A percentile compares a stretch with the other conserved stretches of the same genome.
Evolutionary conservation across 2,888 invertebrate species (phyloP).

Genomic region (Yponomeuta malinellus): DNA sequence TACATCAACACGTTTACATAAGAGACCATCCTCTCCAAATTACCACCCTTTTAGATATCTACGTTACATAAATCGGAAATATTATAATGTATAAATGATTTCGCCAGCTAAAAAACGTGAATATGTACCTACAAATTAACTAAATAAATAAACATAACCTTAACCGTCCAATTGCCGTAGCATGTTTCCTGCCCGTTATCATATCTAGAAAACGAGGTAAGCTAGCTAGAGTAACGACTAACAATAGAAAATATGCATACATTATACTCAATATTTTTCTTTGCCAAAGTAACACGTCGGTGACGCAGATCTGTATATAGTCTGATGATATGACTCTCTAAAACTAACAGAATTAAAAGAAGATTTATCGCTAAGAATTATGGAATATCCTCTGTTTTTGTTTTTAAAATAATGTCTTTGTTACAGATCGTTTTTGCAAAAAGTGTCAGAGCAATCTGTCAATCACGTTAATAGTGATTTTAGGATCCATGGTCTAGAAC

Average conservation of each 20-base stretch:
- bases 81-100: too few species aligned
- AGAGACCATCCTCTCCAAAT: too few species aligned
- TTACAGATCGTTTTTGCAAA: too few species aligned
- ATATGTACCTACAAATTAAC: not conserved
- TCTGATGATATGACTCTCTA: constrained; percentile 34
- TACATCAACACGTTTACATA: too few species aligned
- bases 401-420: too few species aligned
- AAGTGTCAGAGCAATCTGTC: too few species aligned
- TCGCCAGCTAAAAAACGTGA: not conserved
- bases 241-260: not conserved
- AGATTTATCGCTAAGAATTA: not conserved
- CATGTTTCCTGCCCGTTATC: not conserved
- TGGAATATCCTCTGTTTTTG: too few species aligned
- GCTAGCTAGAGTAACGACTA: not conserved
- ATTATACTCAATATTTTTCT: not conserved
- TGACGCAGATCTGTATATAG: constrained; percentile 29
- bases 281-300: not conserved
- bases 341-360: not conserved
- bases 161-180: not conserved
- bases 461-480: too few species aligned
- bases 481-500: too few species aligned
- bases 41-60: too few species aligned
- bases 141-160: not conserved
- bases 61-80: too few species aligned
- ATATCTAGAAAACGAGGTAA: not conserved